Evolutionary conservation across 2,888 invertebrate genomes (phyloP), one percentile per base, ranked within the genome.

Genomic region (Archips xylosteana): DNA sequence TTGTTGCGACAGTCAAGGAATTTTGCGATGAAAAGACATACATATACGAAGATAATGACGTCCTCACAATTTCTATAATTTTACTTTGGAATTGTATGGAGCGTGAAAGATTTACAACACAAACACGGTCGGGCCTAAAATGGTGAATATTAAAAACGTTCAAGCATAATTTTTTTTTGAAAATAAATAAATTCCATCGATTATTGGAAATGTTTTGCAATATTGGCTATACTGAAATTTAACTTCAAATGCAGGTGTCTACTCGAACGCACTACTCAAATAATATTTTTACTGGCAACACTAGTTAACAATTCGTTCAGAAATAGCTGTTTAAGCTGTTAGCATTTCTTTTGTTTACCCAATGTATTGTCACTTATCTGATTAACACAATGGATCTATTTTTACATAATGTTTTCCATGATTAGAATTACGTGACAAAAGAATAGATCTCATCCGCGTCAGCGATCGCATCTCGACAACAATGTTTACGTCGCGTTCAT

Each of bases 401-500:
- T 63, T 12, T 39, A 68, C 15, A 15, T 32, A 5, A 42, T 54
- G 63, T 59, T 62, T 63, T 64, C 47, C 57, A 57, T 59, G 23
- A 39, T 63, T 59, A 57, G 36, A 15, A 63, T n/a, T 36, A 15
- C 63, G 73, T 63, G 68, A 64, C 8, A 10, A 72, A 34, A 6
- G 12, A 47, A 59, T 32, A 32, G 62, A 42, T 49, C 13, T 9
- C 9, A 54, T 3, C n/a, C 8, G 9, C 34, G 47, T 57, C 45
- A 68, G 57, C 15, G 57, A 54, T 45, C 10, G 47, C 49, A 49
- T 72, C 72, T 23, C 9, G 12, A 57, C 54, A 39, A 61, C 57
- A 68, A 57, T 73, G 72, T 73, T 73, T 73, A 73, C 63, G 68
- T 34, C 68, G 73, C 73, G 73, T 73, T 73, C 73, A 68, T 68